Evolutionary conservation across 2,888 invertebrate genomes (phyloP), one percentile per base, ranked within the genome.

Genomic region (Helobdella robusta): DNA sequence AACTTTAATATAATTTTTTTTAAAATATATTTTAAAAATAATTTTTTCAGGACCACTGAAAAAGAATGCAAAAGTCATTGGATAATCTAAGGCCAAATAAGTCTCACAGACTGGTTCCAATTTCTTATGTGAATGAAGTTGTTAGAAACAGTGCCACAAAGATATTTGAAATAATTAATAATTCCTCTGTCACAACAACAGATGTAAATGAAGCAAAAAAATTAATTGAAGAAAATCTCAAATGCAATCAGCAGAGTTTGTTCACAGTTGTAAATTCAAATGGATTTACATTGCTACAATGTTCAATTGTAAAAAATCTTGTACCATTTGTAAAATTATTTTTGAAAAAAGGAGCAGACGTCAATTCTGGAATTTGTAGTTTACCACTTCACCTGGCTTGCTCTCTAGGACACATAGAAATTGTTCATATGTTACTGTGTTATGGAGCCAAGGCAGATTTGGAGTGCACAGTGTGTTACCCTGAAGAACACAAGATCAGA

Each of bases 401-500:
- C 70, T 80, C 85, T 34, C 84, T 86, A 74, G 88, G 87, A 79
- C 72, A 86, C 74, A 84, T 85, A 73, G 85, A 86, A 70, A 85
- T 86, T 73, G 86, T 87, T 8, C 85, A 87, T 75, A 74, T 86
- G 36, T 76, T 87, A 44, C 74, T 87, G 60, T 85, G 85, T 71
- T 84, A 86, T 78, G 87, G 87, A 25, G 87, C 86, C 4, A 82
- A 86, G 69, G 84, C 86, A 25, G 86, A 87, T 76, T 84, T 85
- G 0, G 86, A 86, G 75, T 85, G 86, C 1, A 81, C 87, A 23
- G 86, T 88, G 85, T 88, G 87, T 74, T 88, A 86, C 82, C 87
- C 87, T 0, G 85, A 86, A 6, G 83, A 85, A 11, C 88, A 88
- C 75, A 85, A 71, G 25, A 72, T 75, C 4, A 67, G 73, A 35